Base-by-base conservation (phyloP, 2,797 vertebrate species). In the Coregonus suidteri region DNA sequence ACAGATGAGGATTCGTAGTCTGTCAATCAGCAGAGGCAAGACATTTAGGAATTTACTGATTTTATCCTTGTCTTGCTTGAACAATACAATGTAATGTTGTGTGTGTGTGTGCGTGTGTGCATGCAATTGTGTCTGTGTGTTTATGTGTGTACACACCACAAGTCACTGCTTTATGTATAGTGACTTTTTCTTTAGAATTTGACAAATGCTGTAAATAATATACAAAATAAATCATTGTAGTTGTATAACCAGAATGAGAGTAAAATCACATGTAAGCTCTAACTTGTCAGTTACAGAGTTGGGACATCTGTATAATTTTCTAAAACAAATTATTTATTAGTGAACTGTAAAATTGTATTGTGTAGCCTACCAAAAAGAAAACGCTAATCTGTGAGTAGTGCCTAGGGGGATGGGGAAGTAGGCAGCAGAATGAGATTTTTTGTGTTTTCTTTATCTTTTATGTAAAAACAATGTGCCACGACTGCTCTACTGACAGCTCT, bases 391-490 rank as follows among this genome's bases (percentile, higher is more conserved):
- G 25, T 72, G 51, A 34, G 51, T 54, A 15, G 31, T 65, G 13
- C 30, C 16, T 11, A n/a, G 37, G 11, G 15, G n/a, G 20, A 53
- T 52, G 14, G 13, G 25, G 30, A 30, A 30, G 25, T 31, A 25
- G n/a, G 15, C 6, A 16, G 13, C 20, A 53, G 18, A 71, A 71
- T 0, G 25, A 20, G n/a, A 35, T 37, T 47, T 68, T n/a, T 51
- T 72, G 20, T 54, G 51, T 71, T 51, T 71, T 73, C 20, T 59
- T 30, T 34, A 54, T 31, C 15, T 31, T 62, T 37, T 37, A 25
- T 65, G 73, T 65, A 47, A 74, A 37, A 20, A 15, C 13, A 11
- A 74, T 30, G 73, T 74, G 73, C 73, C 73, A 74, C 64, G 59
- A 65, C 59, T 74, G 59, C 54, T 74, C 54, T 41, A 13, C 56